Conservation (phyloP, 1,140 invertebrate species). For the Drosophila busckii region DNA sequence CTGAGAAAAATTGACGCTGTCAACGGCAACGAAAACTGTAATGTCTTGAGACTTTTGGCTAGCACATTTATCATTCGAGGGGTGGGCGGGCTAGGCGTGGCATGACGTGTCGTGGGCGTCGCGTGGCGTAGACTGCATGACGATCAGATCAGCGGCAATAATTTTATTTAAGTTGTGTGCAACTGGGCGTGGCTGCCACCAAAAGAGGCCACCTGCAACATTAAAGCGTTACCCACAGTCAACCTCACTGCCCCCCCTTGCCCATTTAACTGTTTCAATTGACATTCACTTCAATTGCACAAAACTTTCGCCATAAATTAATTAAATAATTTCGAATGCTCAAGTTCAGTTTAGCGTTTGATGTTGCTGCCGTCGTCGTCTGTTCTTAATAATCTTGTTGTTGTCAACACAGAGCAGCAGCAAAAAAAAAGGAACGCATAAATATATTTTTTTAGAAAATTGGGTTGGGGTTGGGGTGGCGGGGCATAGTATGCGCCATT, state of each 20-base stretch:
- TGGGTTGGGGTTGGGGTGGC: no score
- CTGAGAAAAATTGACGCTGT: constrained; percentile 68
- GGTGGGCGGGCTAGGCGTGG: constrained; percentile 7
- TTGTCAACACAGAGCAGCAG: constrained; percentile 12
- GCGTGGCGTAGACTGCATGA: constrained; percentile 75
- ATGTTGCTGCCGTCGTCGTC: constrained; percentile 41
- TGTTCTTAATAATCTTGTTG: constrained; percentile 1
- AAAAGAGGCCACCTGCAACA: constrained; percentile 62
- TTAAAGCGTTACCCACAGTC: constrained; percentile 22
- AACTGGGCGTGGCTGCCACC: constrained; percentile 60
- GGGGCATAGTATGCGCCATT: constrained; percentile 56
- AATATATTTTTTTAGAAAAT: constrained; percentile 16
- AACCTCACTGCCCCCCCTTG: no score
- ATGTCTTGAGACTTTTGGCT: constrained; percentile 47
- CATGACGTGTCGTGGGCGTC: constrained; percentile 43
- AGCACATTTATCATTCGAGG: constrained; percentile 34
- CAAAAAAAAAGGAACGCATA: constrained; percentile 4
- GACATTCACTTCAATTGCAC: constrained; percentile 64
- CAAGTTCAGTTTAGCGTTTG: constrained; percentile 57
- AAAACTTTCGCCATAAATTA: constrained; percentile 68
- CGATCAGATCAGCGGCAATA: constrained; percentile 43
- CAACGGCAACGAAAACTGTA: constrained; percentile 57
- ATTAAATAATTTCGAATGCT: constrained; percentile 73
- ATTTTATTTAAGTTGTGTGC: constrained; percentile 60
- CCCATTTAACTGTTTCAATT: no score